Base-by-base conservation (phyloP, 2,797 vertebrate species). In the Odontamblyopus lacepedii region DNA sequence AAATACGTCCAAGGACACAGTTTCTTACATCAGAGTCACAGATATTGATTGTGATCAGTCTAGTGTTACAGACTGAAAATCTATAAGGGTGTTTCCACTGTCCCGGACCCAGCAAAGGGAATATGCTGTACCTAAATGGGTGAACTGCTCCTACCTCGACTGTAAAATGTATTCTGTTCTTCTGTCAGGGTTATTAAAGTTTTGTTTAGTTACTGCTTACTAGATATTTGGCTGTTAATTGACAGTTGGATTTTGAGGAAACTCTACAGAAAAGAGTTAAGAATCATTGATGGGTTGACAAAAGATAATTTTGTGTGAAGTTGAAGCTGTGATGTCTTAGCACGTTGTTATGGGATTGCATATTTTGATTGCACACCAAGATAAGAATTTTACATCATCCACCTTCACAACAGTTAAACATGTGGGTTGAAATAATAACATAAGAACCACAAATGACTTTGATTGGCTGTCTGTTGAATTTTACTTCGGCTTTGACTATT, bases 41-140 rank as follows among this genome's bases (percentile, higher is more conserved):
- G 41, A 44, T 69, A 59, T 44, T 44, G 35, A 59, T 69, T 44
- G 6, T 57, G 55, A 26, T 19, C 67, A 38, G 67, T 56, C 32
- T 69, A 35, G 30, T 56, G 67, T 56, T 55, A 32, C 32, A 41
- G 67, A 18, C 44, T 19, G 27, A 66, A 51, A 50, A 66, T 66
- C 44, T 18, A 51, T 50, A 66, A 66, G 64, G 64, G 26, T 51
- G 63, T 66, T 50, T 27, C 16, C 41, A 30, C 44, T 50, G 44
- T 51, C 26, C 64, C 1, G 41, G 5, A 50, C 38, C 23, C 44
- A 29, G 44, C 44, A 9, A 48, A 50, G 63, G 6, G 5, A 4
- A 66, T 29, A 66, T 13, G 4, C 35, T 38, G 35, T 63, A 26
- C n/a, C 9, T 63, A 38, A 35, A 63, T 32, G 44, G 60, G 5